Conservation (phyloP, 1,140 invertebrate genomes). For the Scaptomyza hsui region DNA sequence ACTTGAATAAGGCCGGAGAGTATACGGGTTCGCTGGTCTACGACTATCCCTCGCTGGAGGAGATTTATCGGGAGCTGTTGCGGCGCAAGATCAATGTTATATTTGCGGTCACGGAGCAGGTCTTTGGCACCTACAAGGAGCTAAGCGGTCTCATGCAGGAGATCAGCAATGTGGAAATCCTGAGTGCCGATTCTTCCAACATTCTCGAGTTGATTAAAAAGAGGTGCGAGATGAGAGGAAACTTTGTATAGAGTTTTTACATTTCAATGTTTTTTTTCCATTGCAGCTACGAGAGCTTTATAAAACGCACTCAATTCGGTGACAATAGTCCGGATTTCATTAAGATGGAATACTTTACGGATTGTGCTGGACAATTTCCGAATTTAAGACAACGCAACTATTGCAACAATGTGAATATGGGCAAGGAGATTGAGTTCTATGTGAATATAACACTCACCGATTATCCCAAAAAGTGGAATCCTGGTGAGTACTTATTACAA, state of each 20-base stretch:
- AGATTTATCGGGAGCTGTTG: conserved; percentile 86
- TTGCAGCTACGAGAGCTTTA: conserved; percentile 85
- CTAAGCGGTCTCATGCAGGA: conserved; percentile 85
- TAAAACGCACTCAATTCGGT: conserved; percentile 86
- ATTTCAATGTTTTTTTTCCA: too few species aligned
- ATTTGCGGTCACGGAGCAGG: conserved; percentile 86
- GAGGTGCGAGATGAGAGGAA: too few species aligned
- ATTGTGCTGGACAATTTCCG: conserved; percentile 84
- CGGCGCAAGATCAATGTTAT: conserved; percentile 87
- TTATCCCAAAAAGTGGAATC: conserved; percentile 84
- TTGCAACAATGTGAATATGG: conserved; percentile 86
- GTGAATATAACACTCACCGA: conserved; percentile 85
- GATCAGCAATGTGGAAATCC: conserved; percentile 86
- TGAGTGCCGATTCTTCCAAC: conserved; percentile 86
- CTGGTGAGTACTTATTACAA: conserved; percentile 65
- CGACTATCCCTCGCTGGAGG: conserved; percentile 87
- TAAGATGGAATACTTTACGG: conserved; percentile 85
- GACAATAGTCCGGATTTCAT: conserved; percentile 85
- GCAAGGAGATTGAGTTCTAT: conserved; percentile 86
- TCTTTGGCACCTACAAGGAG: conserved; percentile 85
- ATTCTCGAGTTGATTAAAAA: conserved; percentile 86
- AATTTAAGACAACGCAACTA: conserved; percentile 81
- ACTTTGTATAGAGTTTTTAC: too few species aligned
- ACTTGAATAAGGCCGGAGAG: conserved; percentile 85
- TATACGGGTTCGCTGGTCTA: conserved; percentile 85